Percentiles rank a stretch among this genome's conserved stretches.
Evolutionary conservation across 2,888 invertebrate species (phyloP).

Genomic region (Beris chalybata): DNA sequence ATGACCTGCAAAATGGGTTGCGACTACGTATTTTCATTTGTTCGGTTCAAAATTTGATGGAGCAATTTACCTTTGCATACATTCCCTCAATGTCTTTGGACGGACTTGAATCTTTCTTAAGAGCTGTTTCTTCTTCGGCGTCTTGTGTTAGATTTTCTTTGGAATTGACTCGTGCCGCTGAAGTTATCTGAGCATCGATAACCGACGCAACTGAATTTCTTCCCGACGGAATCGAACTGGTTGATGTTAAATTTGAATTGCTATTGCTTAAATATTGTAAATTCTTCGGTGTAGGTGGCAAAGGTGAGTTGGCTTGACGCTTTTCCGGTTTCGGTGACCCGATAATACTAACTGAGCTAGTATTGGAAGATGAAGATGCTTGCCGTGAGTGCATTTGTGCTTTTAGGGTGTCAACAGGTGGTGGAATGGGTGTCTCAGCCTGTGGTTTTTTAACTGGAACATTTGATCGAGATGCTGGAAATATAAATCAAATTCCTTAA

Average conservation of each 20-base stretch:
- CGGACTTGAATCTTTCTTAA: constrained; percentile 60
- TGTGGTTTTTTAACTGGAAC: constrained; percentile 34
- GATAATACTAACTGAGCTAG: constrained; percentile 71
- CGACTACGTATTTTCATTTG: no score
- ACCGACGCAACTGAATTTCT: constrained; percentile 56
- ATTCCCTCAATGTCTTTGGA: constrained; percentile 80
- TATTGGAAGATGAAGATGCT: constrained; percentile 74
- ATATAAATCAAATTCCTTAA: background rate
- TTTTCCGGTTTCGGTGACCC: constrained; percentile 89
- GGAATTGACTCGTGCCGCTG: constrained; percentile 53
- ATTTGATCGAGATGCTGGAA: constrained; percentile 22
- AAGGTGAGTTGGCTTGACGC: constrained; percentile 84
- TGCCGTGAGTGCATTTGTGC: constrained; percentile 65
- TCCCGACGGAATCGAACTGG: constrained; percentile 44
- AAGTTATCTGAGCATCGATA: constrained; percentile 47
- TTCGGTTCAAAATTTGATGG: background rate
- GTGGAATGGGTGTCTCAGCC: constrained; percentile 54
- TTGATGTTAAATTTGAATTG: constrained; percentile 52
- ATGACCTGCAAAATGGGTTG: constrained; percentile 48
- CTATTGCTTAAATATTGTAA: constrained; percentile 48
- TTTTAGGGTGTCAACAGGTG: constrained; percentile 65
- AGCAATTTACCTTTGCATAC: constrained; percentile 78
- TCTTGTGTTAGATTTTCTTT: constrained; percentile 43
- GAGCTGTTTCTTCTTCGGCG: constrained; percentile 52
- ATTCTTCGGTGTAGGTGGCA: constrained; percentile 74